phyloP scores from a whole-genome alignment of 2,113 vertebrate species.

The Vimba vimba region DNA sequence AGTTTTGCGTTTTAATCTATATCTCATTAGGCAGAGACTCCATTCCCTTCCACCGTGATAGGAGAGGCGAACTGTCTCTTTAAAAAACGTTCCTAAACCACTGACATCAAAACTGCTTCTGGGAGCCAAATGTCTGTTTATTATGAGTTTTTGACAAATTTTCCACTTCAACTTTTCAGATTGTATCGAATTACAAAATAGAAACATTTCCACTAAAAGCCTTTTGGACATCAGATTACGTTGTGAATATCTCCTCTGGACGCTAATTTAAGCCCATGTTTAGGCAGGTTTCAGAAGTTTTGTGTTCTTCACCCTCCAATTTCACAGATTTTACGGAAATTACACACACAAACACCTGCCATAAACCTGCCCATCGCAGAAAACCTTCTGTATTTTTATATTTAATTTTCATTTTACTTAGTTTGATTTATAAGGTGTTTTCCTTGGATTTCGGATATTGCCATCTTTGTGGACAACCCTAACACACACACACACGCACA shows the following conservation, averaged over 20 bases:
- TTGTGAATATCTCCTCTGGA: not conserved
- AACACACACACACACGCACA: conserved; percentile 12
- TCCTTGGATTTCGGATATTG: too few relatives aligned
- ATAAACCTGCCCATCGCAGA: too few relatives aligned
- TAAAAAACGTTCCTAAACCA: conserved; percentile 10
- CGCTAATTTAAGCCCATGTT: not conserved
- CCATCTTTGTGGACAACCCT: too few relatives aligned
- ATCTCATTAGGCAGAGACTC: conserved; percentile 67
- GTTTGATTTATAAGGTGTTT: too few relatives aligned
- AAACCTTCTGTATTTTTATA: too few relatives aligned
- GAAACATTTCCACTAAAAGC: not conserved
- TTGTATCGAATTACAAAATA: not conserved
- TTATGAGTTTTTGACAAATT: not conserved
- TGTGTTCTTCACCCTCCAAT: not conserved
- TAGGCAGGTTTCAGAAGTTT: not conserved
- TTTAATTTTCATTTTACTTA: too few relatives aligned
- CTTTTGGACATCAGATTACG: not conserved
- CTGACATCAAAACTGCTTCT: not conserved
- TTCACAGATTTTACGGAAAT: not conserved
- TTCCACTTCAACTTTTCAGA: not conserved
- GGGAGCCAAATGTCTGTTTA: not conserved
- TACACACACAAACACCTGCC: not conserved
- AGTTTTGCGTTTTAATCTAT: conserved; percentile 69
- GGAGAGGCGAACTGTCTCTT: conserved; percentile 32
- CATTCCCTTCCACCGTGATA: conserved; percentile 33